Percentiles rank a stretch among this genome's conserved stretches.
Evolutionary conservation across 2,797 vertebrate species (phyloP).

Genomic region (Miichthys miiuy): DNA sequence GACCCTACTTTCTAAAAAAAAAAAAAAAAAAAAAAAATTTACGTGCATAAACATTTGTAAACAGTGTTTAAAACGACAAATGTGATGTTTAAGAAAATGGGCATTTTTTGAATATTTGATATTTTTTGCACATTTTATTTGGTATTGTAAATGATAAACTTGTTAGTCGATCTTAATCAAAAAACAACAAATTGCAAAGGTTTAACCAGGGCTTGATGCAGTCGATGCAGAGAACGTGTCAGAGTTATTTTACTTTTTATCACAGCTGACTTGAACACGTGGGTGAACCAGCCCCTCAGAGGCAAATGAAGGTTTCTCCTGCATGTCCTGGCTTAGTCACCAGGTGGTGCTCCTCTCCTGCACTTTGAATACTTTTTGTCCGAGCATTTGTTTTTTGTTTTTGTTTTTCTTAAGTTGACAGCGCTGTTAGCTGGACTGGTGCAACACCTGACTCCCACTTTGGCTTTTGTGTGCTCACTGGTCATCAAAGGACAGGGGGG

Average conservation of each 20-base stretch:
- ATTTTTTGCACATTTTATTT: conserved; percentile 79
- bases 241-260: conserved; percentile 17
- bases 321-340: conserved; percentile 46
- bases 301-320: conserved; percentile 20
- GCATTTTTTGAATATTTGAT: conserved; percentile 75
- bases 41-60: conserved; percentile 76
- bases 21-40: conserved; percentile 33
- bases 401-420: background rate
- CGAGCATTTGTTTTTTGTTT: background rate
- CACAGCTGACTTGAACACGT: background rate
- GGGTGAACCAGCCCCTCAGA: background rate
- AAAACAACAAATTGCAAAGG: conserved; percentile 41
- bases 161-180: conserved; percentile 53
- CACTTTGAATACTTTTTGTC: conserved; percentile 18
- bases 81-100: conserved; percentile 71
- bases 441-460: conserved; percentile 32
- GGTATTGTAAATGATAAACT: conserved; percentile 73
- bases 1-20: conserved; percentile 61
- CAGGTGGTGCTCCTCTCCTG: conserved; percentile 71
- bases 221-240: conserved; percentile 30
- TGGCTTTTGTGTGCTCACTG: conserved; percentile 5
- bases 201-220: conserved; percentile 44
- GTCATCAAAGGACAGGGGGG: conserved; percentile 7
- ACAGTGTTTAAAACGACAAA: conserved; percentile 70
- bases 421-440: conserved; percentile 12